phyloP scores from a whole-genome alignment of 2,888 invertebrate species.

The Gryllus longicercus region DNA sequence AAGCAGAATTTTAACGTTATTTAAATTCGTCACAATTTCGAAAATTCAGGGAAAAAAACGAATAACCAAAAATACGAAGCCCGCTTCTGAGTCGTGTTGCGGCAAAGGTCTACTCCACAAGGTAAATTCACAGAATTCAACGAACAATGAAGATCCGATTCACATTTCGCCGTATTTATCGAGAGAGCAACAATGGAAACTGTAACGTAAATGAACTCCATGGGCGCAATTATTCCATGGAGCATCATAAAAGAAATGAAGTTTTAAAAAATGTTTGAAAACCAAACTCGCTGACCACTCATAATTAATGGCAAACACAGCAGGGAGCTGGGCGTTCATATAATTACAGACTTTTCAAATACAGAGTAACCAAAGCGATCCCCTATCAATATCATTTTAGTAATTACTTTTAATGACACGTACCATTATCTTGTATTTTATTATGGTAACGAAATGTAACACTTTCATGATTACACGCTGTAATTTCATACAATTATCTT shows the following conservation, averaged over 20 bases:
- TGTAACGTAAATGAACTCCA: too few relatives aligned
- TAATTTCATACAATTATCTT: not conserved
- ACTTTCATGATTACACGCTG: slow-evolving; percentile 5
- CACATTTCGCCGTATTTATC: too few relatives aligned
- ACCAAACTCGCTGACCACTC: not conserved
- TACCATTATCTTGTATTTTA: slow-evolving; percentile 17
- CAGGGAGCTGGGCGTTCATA: not conserved
- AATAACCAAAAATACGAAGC: too few relatives aligned
- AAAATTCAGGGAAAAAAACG: too few relatives aligned
- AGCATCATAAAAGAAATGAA: not conserved
- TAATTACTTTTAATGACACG: not conserved
- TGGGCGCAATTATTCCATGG: not conserved
- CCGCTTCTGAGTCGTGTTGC: too few relatives aligned
- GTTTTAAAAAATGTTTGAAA: not conserved
- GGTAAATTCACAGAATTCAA: too few relatives aligned
- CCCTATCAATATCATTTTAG: slow-evolving; percentile 11
- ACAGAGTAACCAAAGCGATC: not conserved
- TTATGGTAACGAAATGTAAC: not conserved
- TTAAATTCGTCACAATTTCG: too few relatives aligned
- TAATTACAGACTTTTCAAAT: not conserved
- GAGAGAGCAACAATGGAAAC: too few relatives aligned
- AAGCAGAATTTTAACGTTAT: too few relatives aligned
- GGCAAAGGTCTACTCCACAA: too few relatives aligned
- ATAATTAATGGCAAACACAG: not conserved
- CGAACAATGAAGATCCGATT: too few relatives aligned